These are phyloP conservation scores for Bufo gargarizans DNA, from an alignment of 2,113 vertebrate species.

Conservation along the genomic window DNA sequence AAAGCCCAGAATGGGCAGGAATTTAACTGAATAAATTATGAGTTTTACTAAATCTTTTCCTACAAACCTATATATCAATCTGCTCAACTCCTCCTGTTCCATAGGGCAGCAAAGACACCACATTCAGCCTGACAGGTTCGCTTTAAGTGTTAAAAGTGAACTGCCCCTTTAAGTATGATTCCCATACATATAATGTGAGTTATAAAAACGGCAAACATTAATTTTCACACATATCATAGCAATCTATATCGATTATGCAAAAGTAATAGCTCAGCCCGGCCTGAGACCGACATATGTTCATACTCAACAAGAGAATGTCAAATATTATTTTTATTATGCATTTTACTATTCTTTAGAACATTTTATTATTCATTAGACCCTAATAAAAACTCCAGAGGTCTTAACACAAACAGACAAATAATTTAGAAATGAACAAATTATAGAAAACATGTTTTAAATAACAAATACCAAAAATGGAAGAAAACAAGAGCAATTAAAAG, in stretches of 20 bases:
- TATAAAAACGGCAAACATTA: not conserved
- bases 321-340: too few relatives aligned
- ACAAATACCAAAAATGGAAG: not conserved
- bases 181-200: not conserved
- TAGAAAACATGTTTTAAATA: not conserved
- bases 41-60: too few relatives aligned
- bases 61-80: too few relatives aligned
- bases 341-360: not conserved
- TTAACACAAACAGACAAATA: constrained; percentile 8
- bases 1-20: too few relatives aligned
- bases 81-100: too few relatives aligned
- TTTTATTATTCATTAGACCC: not conserved
- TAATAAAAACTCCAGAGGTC: not conserved
- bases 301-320: not conserved
- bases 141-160: constrained; percentile 3
- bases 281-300: not conserved
- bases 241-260: not conserved
- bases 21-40: too few relatives aligned
- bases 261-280: not conserved
- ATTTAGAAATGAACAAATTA: constrained; percentile 6
- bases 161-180: not conserved
- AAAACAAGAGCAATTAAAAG: not conserved
- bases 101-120: too few relatives aligned
- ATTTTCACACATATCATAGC: not conserved
- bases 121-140: too few relatives aligned